phyloP scores from a whole-genome alignment of 2,113 vertebrate species.

The Mastomys coucha region DNA sequence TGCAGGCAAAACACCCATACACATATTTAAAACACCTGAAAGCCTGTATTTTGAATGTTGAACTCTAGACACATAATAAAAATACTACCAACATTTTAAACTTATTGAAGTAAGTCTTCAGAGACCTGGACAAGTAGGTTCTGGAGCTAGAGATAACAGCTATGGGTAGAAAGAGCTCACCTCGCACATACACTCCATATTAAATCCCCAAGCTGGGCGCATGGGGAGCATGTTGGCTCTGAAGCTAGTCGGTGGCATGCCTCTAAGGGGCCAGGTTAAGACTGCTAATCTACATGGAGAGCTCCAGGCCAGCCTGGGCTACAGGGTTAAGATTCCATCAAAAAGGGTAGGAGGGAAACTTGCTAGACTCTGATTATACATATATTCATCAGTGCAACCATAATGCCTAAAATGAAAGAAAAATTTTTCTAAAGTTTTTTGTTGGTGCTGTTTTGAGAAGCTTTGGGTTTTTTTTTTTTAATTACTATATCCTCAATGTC shows the following conservation, averaged over 20 bases:
- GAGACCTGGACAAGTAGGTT: slow-evolving; percentile 16
- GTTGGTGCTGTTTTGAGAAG: background rate
- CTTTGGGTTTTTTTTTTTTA: background rate
- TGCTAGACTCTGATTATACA: background rate
- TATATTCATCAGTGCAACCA: background rate
- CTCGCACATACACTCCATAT: too few species aligned
- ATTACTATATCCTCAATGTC: background rate
- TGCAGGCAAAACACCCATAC: background rate
- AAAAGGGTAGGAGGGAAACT: background rate
- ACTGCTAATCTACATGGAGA: background rate
- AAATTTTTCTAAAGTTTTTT: background rate
- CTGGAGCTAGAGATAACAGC: background rate
- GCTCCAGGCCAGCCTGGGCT: background rate
- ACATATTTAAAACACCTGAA: slow-evolving; percentile 5
- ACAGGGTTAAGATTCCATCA: background rate
- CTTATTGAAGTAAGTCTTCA: slow-evolving; percentile 43
- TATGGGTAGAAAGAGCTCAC: too few species aligned
- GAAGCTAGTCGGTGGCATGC: background rate
- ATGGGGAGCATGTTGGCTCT: background rate
- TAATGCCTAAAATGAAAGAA: background rate
- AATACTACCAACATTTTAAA: slow-evolving; percentile 15
- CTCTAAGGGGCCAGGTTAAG: background rate
- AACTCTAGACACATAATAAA: slow-evolving; percentile 22
- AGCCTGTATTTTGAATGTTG: background rate
- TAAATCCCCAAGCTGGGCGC: too few species aligned